Evolutionary conservation across 2,888 invertebrate species (phyloP), one percentile per base, ranked within the genome.

Genomic region (Caenorhabditis sinica): DNA sequence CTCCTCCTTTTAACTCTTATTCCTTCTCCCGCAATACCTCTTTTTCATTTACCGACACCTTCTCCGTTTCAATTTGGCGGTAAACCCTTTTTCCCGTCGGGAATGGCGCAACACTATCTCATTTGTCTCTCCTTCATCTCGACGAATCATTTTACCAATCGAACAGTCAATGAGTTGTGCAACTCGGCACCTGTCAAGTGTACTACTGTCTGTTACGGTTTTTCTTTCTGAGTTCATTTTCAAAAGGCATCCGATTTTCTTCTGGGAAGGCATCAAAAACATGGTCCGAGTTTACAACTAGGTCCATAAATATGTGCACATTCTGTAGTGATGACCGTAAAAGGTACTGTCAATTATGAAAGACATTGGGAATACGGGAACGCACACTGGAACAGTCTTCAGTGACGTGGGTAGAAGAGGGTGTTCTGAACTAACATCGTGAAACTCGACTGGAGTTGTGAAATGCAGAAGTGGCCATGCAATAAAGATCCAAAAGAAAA

Each of bases 11-110:
- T 1, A 40, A 40, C 4, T 0, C 1, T 40, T 40, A 40, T 40
- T 13, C 40, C 2, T 4, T 23, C 23, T 23, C 8, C 11, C 20
- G 0, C 53, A 11, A n/a, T 20, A 23, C 23, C 20, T 2, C 20
- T 3, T 53, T 23, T 23, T 23, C 23, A 23, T 56, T 56, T 28
- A 25, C 11, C 36, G 36, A 33, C 28, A 58, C 30, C n/a, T 30
- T 30, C 36, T 36, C n/a, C n/a, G 49, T 61, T 23, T 61, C 61
- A n/a, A 61, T 61, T 61, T 43, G 40, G 23, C 63, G 63, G 63
- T 5, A 43, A 17, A n/a, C 23, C 25, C 15, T 43, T 25, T 43
- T n/a, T 11, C 15, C 15, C 23, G 23, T 20, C 25, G 23, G 43
- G 6, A 23, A 43, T 63, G 40, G 63, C 63, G 63, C 43, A 63